These are phyloP conservation scores for Micrastur ruficollis DNA, from an alignment of 2,797 vertebrate species.

Conservation along the genomic window DNA sequence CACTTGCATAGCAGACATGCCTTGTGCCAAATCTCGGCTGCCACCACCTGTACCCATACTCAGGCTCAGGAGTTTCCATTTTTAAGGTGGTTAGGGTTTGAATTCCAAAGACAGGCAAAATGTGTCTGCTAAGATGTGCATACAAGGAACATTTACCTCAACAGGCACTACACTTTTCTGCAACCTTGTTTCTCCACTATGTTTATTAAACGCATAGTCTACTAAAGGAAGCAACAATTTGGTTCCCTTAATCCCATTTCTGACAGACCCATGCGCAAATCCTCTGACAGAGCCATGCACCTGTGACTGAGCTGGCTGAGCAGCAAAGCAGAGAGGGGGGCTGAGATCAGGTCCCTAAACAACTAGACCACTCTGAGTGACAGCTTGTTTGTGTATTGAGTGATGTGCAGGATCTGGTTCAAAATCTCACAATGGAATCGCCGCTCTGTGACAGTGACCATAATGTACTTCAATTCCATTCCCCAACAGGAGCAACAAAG, in stretches of 20 bases:
- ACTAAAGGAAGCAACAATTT: not conserved
- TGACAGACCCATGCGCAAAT: not conserved
- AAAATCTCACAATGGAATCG: conserved; percentile 5
- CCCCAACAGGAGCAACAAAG: not conserved
- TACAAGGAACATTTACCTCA: not conserved
- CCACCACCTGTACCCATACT: not conserved
- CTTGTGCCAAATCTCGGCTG: not conserved
- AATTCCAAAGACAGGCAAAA: not conserved
- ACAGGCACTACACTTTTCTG: not conserved
- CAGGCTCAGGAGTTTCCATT: not conserved
- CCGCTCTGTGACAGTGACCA: not conserved
- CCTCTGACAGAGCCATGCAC: not conserved
- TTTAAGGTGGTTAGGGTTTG: not conserved
- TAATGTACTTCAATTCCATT: conserved; percentile 33
- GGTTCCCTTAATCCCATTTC: not conserved
- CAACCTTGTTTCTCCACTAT: not conserved
- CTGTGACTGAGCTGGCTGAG: conserved; percentile 20
- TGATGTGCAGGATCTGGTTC: not conserved
- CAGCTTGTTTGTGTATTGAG: conserved; percentile 29
- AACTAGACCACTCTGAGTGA: not conserved
- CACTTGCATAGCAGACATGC: not conserved
- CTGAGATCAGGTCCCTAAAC: not conserved
- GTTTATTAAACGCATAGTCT: not conserved
- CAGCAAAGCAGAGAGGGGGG: not conserved
- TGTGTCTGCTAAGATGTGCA: not conserved